Conservation (phyloP, 2,113 vertebrate species). For the Suncus etruscus region DNA sequence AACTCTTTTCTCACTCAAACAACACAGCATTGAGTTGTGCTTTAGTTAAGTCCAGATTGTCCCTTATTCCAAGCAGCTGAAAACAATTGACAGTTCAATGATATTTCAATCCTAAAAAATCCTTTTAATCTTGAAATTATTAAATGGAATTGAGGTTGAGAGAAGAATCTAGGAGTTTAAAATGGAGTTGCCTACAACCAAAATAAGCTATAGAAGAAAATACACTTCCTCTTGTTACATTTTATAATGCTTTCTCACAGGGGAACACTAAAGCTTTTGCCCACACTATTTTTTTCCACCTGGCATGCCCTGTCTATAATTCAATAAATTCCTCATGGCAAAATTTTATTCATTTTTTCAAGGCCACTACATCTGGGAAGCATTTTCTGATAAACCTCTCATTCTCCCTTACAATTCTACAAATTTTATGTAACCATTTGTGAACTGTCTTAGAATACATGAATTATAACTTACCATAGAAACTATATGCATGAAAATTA, state of each 20-base stretch:
- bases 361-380: not conserved
- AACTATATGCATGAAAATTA: not conserved
- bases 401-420: not conserved
- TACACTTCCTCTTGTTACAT: not conserved
- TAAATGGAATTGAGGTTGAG: not conserved
- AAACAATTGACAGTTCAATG: not conserved
- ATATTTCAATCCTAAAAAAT: not conserved
- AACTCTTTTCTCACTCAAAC: not conserved
- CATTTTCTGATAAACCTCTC: not conserved
- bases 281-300: not conserved
- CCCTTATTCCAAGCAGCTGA: not conserved
- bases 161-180: not conserved
- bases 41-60: not conserved
- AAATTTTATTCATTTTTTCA: not conserved
- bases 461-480: not conserved
- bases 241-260: not conserved
- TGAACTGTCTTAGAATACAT: not conserved
- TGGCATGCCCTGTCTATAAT: constrained; percentile 12
- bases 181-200: not conserved
- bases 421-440: not conserved
- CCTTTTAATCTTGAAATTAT: constrained; percentile 31
- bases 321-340: not conserved
- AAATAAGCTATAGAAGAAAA: not conserved
- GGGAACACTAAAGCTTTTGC: not conserved
- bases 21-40: not conserved